Evolutionary conservation across 2,113 vertebrate species (phyloP).

Genomic region (Trichomycterus rosablanca): DNA sequence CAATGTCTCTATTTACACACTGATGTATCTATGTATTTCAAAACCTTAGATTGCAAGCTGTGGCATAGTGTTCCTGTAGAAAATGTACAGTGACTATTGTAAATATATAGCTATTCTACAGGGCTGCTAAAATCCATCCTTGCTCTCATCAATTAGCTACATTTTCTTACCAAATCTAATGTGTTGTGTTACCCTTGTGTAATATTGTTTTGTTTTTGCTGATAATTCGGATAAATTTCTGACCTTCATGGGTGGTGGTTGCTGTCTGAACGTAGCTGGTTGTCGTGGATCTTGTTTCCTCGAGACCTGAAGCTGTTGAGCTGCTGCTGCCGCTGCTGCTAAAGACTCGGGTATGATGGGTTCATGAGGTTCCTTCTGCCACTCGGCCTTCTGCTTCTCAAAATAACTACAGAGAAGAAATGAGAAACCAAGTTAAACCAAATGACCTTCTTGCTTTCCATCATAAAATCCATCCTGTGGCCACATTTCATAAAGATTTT

Average conservation of each 20-base stretch:
- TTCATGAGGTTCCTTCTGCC: slow-evolving; percentile 96
- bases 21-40: no score
- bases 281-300: slow-evolving; percentile 94
- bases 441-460: no score
- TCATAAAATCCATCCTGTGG: no score
- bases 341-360: slow-evolving; percentile 95
- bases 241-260: slow-evolving; percentile 94
- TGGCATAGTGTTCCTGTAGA: no score
- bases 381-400: slow-evolving; percentile 98
- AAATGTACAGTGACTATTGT: background rate
- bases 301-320: slow-evolving; percentile 95
- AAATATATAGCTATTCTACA: background rate
- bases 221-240: no score
- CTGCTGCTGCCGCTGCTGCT: slow-evolving; percentile 92
- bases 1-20: no score
- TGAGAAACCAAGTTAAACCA: slow-evolving; percentile 7
- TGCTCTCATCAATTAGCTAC: no score
- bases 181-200: no score
- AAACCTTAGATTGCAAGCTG: no score
- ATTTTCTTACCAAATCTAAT: no score
- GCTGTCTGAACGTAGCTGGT: slow-evolving; percentile 95
- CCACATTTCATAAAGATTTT: background rate
- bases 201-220: no score
- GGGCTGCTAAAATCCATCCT: background rate
- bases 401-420: slow-evolving; percentile 71